Evolutionary conservation across 2,113 vertebrate species (phyloP).

Genomic region (Microcebus griseorufus): DNA sequence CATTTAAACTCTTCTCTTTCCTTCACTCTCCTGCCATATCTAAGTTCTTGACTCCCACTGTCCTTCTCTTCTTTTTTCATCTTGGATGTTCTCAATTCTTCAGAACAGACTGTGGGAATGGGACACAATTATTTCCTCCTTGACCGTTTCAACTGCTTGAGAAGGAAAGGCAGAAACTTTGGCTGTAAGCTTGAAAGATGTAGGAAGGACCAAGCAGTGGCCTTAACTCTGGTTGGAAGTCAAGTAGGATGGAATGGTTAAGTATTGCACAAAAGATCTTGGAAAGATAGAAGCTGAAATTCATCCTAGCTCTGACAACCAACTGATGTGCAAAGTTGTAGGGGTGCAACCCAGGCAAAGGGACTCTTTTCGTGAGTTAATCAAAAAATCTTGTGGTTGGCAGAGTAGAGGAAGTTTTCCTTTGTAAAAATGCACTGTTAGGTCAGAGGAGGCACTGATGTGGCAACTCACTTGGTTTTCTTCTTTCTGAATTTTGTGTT

Average conservation of each 20-base stretch:
- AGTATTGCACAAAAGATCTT: neutral
- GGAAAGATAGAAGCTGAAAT: neutral
- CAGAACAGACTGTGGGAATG: neutral
- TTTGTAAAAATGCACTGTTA: neutral
- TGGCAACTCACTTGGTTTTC: neutral
- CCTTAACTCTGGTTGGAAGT: neutral
- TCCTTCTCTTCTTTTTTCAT: neutral
- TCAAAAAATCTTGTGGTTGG: neutral
- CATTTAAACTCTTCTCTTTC: neutral
- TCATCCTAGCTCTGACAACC: neutral
- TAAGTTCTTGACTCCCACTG: neutral
- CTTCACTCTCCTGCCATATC: neutral
- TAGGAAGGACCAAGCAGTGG: neutral
- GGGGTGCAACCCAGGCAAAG: fast-evolving
- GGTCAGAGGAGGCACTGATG: neutral
- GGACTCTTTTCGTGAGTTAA: neutral
- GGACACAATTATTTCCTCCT: neutral
- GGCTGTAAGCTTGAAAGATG: neutral
- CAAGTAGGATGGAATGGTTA: neutral
- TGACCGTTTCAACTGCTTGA: neutral
- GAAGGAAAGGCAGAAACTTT: neutral
- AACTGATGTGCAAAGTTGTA: neutral
- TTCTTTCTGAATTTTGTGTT: neutral
- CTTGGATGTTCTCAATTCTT: neutral
- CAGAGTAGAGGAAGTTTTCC: neutral